Evolutionary conservation across 1,140 invertebrate genomes (phyloP).

Genomic region (Aphaenogaster rudis): DNA sequence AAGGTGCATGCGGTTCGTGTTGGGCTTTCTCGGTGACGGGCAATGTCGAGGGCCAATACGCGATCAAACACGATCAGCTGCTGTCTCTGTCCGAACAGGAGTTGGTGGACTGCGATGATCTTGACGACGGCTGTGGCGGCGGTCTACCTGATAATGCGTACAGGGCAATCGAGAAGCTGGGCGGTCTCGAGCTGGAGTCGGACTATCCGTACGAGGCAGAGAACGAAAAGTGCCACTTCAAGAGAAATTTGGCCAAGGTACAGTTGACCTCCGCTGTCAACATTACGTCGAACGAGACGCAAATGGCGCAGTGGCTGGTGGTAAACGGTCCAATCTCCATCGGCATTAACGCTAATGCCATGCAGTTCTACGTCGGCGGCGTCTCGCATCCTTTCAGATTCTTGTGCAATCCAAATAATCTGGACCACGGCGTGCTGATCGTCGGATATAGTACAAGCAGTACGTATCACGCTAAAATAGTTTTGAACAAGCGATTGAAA

Average conservation of each 20-base stretch:
- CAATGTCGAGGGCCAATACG: constrained; percentile 98
- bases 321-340: constrained; percentile 98
- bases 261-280: constrained; percentile 95
- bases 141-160: constrained; percentile 96
- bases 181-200: constrained; percentile 96
- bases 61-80: constrained; percentile 93
- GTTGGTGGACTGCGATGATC: constrained; percentile 98
- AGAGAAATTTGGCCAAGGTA: constrained; percentile 90
- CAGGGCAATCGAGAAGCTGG: constrained; percentile 94
- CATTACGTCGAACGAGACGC: constrained; percentile 95
- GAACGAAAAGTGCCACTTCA: constrained; percentile 94
- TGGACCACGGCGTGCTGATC: constrained; percentile 97
- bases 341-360: constrained; percentile 98
- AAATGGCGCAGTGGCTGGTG: constrained; percentile 97
- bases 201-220: constrained; percentile 97
- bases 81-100: constrained; percentile 98
- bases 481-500: background rate
- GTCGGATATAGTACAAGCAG: constrained; percentile 95
- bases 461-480: constrained; percentile 84
- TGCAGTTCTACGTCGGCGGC: constrained; percentile 99
- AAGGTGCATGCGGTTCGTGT: constrained; percentile 97
- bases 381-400: constrained; percentile 97
- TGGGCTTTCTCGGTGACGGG: constrained; percentile 99
- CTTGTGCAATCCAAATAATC: constrained; percentile 92
- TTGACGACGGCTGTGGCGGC: constrained; percentile 97